Evolutionary conservation across 2,888 invertebrate genomes (phyloP).

Genomic region (Folsomia manolachei): DNA sequence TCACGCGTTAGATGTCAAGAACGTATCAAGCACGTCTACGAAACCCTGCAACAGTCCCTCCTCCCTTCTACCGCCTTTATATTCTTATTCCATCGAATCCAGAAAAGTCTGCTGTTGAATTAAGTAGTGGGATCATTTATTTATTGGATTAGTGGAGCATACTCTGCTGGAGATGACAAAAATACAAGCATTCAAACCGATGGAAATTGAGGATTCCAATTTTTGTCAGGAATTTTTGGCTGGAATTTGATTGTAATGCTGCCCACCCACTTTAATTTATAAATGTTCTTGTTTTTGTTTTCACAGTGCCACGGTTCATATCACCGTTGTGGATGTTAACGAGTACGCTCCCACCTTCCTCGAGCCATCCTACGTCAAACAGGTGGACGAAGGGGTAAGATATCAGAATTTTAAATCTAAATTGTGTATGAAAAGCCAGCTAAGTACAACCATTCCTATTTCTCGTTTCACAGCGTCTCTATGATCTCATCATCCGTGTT

Average conservation of each 20-base stretch:
- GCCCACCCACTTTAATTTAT: neutral
- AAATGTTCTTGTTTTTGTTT: constrained; percentile 33
- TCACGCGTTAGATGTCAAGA: too few species aligned
- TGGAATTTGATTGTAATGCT: constrained; percentile 8
- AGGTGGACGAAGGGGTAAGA: constrained; percentile 87
- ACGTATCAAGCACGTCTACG: too few species aligned
- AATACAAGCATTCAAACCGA: too few species aligned
- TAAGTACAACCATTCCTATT: too few species aligned
- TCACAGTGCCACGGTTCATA: constrained; percentile 83
- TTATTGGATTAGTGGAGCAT: neutral
- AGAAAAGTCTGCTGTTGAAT: neutral
- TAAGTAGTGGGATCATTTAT: neutral
- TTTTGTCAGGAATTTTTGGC: constrained; percentile 6
- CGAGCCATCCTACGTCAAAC: constrained; percentile 83
- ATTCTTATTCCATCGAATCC: neutral
- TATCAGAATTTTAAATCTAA: too few species aligned
- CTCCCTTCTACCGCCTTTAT: neutral
- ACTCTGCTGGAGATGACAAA: neutral
- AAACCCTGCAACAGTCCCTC: neutral
- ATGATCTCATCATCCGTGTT: constrained; percentile 85
- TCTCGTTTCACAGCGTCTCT: too few species aligned
- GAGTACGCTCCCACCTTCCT: constrained; percentile 90
- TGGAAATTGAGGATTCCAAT: too few species aligned
- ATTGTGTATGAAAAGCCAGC: too few species aligned
- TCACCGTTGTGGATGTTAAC: constrained; percentile 93